Evolutionary conservation across 2,113 vertebrate genomes (phyloP).

Genomic region (Osmerus mordax): DNA sequence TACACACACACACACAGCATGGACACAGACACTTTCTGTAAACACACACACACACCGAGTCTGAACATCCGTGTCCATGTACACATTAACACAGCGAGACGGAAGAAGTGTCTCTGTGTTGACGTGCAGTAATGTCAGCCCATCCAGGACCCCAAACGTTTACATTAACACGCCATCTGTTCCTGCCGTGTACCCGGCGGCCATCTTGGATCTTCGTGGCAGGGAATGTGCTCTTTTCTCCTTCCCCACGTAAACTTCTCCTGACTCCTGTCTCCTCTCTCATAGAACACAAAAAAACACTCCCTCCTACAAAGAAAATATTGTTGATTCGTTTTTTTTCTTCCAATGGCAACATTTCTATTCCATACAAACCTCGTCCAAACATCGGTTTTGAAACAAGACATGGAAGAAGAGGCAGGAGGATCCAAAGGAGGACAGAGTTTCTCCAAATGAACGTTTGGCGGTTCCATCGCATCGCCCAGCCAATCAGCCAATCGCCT

Average conservation of each 20-base stretch:
- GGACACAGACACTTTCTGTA: background rate
- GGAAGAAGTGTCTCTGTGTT: slow-evolving; percentile 27
- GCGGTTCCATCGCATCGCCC: background rate
- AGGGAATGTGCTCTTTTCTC: slow-evolving; percentile 17
- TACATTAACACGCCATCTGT: slow-evolving; percentile 62
- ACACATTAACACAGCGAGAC: slow-evolving; percentile 25
- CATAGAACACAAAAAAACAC: background rate
- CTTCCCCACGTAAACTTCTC: slow-evolving; percentile 18
- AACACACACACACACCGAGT: slow-evolving; percentile 21
- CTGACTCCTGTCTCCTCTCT: slow-evolving; percentile 11
- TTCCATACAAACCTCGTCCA: too few relatives aligned
- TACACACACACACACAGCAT: background rate
- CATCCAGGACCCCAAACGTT: slow-evolving; percentile 49
- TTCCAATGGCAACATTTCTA: too few relatives aligned
- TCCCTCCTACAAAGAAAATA: too few relatives aligned
- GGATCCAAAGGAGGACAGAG: too few relatives aligned
- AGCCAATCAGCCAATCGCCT: slow-evolving; percentile 17
- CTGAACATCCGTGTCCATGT: slow-evolving; percentile 20
- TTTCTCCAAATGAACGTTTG: background rate
- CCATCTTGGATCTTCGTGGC: slow-evolving; percentile 42
- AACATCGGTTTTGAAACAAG: too few relatives aligned
- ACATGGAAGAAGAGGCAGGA: too few relatives aligned
- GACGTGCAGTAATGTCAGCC: slow-evolving; percentile 51
- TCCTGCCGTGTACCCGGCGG: slow-evolving; percentile 46
- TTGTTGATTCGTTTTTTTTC: too few relatives aligned